These are phyloP conservation scores for Xenops minutus DNA, from an alignment of 2,797 vertebrate species.

Conservation along the genomic window DNA sequence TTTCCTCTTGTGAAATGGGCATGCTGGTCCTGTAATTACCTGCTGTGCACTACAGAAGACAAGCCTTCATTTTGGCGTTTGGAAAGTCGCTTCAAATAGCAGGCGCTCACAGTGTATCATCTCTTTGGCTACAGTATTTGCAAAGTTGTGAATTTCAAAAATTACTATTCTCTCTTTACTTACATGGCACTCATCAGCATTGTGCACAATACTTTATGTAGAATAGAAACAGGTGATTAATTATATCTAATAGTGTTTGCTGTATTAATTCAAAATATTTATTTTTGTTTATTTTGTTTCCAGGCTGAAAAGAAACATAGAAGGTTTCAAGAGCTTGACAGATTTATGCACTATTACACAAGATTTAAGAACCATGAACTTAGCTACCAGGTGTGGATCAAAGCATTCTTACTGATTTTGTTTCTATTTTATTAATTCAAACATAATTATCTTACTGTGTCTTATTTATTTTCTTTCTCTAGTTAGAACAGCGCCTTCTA, in stretches of 20 bases:
- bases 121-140: neutral
- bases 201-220: neutral
- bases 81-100: neutral
- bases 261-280: neutral
- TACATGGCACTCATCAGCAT: neutral
- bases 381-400: slow-evolving; percentile 89
- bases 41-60: neutral
- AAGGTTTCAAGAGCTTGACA: slow-evolving; percentile 96
- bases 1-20: neutral
- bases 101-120: neutral
- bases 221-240: neutral
- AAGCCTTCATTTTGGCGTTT: neutral
- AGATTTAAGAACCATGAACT: slow-evolving; percentile 99
- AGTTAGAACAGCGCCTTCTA: slow-evolving; percentile 96
- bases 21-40: neutral
- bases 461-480: slow-evolving; percentile 17
- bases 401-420: neutral
- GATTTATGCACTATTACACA: slow-evolving; percentile 99
- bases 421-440: neutral
- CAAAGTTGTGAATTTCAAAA: neutral
- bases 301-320: slow-evolving; percentile 99
- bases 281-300: slow-evolving; percentile 3
- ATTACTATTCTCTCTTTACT: neutral
- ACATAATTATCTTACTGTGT: neutral
- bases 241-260: neutral